Evolutionary conservation across 2,888 invertebrate genomes (phyloP), one percentile per base, ranked within the genome.

Genomic region (Latheticus oryzae): DNA sequence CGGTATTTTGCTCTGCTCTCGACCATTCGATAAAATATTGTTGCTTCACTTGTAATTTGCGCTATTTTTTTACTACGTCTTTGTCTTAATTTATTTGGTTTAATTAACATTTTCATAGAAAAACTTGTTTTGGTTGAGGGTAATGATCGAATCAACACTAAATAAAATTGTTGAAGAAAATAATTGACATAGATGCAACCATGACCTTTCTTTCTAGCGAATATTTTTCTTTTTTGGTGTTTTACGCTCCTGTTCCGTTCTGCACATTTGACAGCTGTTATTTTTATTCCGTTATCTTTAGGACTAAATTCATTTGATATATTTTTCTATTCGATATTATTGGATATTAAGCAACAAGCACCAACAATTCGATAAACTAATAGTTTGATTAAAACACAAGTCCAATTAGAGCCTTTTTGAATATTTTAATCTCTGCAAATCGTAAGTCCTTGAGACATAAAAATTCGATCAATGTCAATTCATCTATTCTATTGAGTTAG

Each of bases 1-100:
- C 68, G 72, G 76, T 75, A 77, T 75, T 74, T 76, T 74, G 70
- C 69, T 68, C 54, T 65, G 62, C 59, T 64, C 62, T 62, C 60
- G 64, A 62, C 68, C 66, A 65, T 62, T 58, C 65, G 71, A 71
- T 72, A 69, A 68, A 73, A 72, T 70, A 69, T 71, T 51, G 30
- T 40, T 32, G 28, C 33, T 19, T 45, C 42, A 42, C 26, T 12
- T 17, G 19, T 42, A 13, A 40, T 38, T 51, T 51, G 8, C 11
- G 32, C 24, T 3, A 23, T 42, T 42, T 42, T 42, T 38, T 12
- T 12, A 9, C 5, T 19, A 16, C 5, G 35, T 13, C 17, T 13
- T 13, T 12, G 4, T 2, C 3, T n/a, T n/a, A n/a, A n/a, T n/a
- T n/a, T n/a, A n/a, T n/a, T n/a, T n/a, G n/a, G n/a, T n/a, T n/a